Base-by-base conservation (phyloP, 2,888 invertebrate species). In the Torymus aiolomorphi region DNA sequence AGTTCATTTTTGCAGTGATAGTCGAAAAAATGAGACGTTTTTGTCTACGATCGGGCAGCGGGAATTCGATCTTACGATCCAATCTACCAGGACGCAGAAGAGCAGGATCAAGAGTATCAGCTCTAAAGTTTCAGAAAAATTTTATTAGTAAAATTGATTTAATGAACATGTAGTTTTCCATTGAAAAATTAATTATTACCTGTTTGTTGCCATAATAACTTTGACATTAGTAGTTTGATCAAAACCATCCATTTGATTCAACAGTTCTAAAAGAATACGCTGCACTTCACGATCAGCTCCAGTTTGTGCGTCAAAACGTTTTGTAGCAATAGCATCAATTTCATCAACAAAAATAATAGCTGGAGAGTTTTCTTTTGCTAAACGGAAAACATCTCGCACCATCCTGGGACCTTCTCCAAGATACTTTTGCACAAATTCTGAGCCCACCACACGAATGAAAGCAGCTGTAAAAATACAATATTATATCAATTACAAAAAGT, bases 221-320 rank as follows among this genome's bases (percentile, higher is more conserved):
- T 99, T 99, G 16, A 99, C 99, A 92, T 99, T 99, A n/a, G 99
- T 98, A 1, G 98, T 98, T 91, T 99, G 99, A 92, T 99, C 99
- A 90, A 99, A 99, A 71, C 99, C 99, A 91, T 99, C 99, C 99
- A 99, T 99, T 91, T 99, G 99, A 92, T 99, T 99, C 10, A 99
- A 93, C 76, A 99, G 92, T 89, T 99, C 99, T 20, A 99, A 92
- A 49, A 99, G 92, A 90, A 99, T 99, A 91, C 99, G 94, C 90
- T 99, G 99, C 0, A 99, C 99, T 91, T 99, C 98, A 86, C 98
- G 94, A 92, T 99, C 98, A 72, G 98, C 98, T 86, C 98, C 98
- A 82, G 98, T 99, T 91, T 99, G 98, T 2, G 98, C 98, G 91
- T 99, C 98, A 91, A 99, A 98, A 88, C 99, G 94, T 91, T 99